Base-by-base conservation (phyloP, 2,113 vertebrate species). In the Sebastes fasciatus region DNA sequence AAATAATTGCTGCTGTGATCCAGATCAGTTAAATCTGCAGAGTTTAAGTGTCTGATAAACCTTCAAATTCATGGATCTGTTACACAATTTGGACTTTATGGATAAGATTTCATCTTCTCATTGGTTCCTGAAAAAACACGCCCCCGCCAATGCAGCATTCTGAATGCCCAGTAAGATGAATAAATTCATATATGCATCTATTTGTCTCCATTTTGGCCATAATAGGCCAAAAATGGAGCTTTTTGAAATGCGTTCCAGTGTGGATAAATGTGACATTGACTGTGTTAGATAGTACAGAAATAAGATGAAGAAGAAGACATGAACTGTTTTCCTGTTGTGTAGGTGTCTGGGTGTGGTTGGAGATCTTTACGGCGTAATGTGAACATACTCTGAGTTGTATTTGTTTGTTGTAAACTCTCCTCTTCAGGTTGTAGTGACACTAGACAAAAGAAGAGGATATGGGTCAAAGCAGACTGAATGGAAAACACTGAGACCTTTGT, bases 401-500 rank as follows among this genome's bases (percentile, higher is more conserved):
- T 26, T 70, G 8, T 54, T 42, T 17, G 2, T 12, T 64, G 1
- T 49, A 17, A 42, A 6, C 21, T 23, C 17, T 40, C 14, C 3
- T 21, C 4, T 34, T 19, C 80, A 80, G 85, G 76, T 42, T 46
- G 55, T 3, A 3, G 43, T 5, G 60, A 58, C 66, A 17, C 46
- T 14, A n/a, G 14, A 64, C 23, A 8, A 2, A 21, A 49, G 4
- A 8, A 14, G 14, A 75, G 23, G 21, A 66, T 74, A 74, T 68
- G 58, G 42, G 54, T 17, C 0, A 8, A 48, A 19, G 7, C 62
- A 0, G 69, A 64, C 57, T 82, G 75, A 80, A 40, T 34, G 67
- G 34, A 51, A 76, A 49, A 52, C 45, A 10, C 76, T 5, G 72
- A 75, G 2, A 21, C 34, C 49, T 72, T 77, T 40, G 40, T 69